Base-by-base conservation (phyloP, 2,888 invertebrate species). In the Tiliacea aurago region DNA sequence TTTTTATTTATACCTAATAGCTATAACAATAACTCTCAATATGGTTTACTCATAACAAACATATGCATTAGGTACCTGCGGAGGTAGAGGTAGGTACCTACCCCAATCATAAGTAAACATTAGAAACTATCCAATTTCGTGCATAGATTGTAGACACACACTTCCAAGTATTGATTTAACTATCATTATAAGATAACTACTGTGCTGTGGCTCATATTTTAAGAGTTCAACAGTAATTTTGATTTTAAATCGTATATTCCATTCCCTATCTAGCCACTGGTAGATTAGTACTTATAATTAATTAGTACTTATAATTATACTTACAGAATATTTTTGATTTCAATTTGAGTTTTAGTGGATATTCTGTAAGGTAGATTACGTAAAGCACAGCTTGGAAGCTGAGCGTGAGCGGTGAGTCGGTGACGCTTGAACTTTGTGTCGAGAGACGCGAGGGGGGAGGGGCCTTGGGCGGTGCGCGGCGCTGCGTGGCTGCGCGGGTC, bases 401-500 rank as follows among this genome's bases (percentile, higher is more conserved):
- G 84, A 87, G 80, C 83, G 43, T 33, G 67, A 76, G 73, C 73
- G 77, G 53, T 78, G 83, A 86, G 80, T 23, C 81, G 73, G 81
- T 86, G 90, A 88, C 89, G 86, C 87, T 89, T 87, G 90, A 90
- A 89, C 85, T 90, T 85, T 87, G 82, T 72, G 74, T 61, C 28
- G 58, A 58, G 23, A 43, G 56, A 18, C n/a, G 58, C 33, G 15
- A 28, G 45, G 51, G 7, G 23, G 43, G 9, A 47, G 7, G 23
- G 43, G 11, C 53, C 59, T 80, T 51, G 47, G 59, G 68, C 59
- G 69, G 43, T 4, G 80, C 73, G 75, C n/a, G 47, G 68, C 58
- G 67, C 59, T 77, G 78, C 63, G 84, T 65, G 64, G 37, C 70
- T 76, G 78, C 70, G 80, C 78, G 76, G 65, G 78, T 72, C 79